Percentiles rank a stretch among this genome's conserved stretches.
Evolutionary conservation across 2,888 invertebrate species (phyloP).

Genomic region (Loripinus fragilis): DNA sequence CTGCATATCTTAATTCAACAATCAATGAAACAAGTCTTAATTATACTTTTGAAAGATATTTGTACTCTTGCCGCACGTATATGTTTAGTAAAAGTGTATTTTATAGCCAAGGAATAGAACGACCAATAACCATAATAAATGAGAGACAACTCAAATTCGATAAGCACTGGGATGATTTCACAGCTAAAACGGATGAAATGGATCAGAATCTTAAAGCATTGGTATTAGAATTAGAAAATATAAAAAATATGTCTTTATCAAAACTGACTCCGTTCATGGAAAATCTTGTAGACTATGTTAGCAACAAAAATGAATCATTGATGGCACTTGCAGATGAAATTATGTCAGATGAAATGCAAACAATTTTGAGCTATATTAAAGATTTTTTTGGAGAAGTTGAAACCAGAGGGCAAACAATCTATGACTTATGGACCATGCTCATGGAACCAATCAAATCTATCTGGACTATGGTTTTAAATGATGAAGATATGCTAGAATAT

Average conservation of each 20-base stretch:
- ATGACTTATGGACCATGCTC: conserved; percentile 65
- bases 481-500: conserved; percentile 67
- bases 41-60: conserved; percentile 47
- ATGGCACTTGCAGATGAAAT: conserved; percentile 57
- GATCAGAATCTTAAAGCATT: conserved; percentile 51
- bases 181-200: conserved; percentile 35
- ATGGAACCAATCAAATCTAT: conserved; percentile 47
- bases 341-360: conserved; percentile 55
- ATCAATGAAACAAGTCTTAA: conserved; percentile 57
- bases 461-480: conserved; percentile 67
- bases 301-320: conserved; percentile 46
- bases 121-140: conserved; percentile 59
- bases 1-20: conserved; percentile 43
- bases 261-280: conserved; percentile 44
- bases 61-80: conserved; percentile 59
- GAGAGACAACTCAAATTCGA: conserved; percentile 51
- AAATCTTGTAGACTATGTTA: conserved; percentile 47
- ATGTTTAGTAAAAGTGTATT: conserved; percentile 68
- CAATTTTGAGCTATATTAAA: conserved; percentile 53
- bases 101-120: conserved; percentile 69
- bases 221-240: conserved; percentile 25
- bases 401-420: conserved; percentile 68
- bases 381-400: conserved; percentile 70
- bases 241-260: conserved; percentile 47
- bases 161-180: conserved; percentile 49